These are phyloP conservation scores for Mimumesa dahlbomi DNA, from an alignment of 2,888 invertebrate genomes.

Conservation along the genomic window DNA sequence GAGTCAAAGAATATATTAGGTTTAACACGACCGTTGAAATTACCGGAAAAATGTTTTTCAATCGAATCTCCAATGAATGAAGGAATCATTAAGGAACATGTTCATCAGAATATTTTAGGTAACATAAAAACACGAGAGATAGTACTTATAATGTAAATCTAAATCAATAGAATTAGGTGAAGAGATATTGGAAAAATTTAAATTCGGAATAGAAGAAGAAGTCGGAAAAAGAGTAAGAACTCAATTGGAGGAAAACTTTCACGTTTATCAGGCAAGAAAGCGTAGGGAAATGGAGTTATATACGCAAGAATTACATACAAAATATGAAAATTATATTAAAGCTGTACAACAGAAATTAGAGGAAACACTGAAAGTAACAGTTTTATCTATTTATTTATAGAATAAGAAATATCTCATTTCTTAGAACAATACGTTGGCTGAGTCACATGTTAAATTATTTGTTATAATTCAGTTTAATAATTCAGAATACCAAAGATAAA, in stretches of 20 bases:
- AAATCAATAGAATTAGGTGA: slow-evolving; percentile 58
- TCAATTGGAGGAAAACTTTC: slow-evolving; percentile 57
- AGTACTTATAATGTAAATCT: background rate
- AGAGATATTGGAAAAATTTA: slow-evolving; percentile 44
- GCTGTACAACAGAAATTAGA: slow-evolving; percentile 54
- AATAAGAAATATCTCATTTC: background rate
- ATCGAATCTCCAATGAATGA: slow-evolving; percentile 46
- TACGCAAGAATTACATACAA: slow-evolving; percentile 46
- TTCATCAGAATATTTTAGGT: slow-evolving; percentile 70
- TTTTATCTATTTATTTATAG: slow-evolving; percentile 2
- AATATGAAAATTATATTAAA: slow-evolving; percentile 58
- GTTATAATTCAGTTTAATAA: too few relatives aligned
- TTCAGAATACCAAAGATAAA: too few relatives aligned
- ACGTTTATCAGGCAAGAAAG: slow-evolving; percentile 68
- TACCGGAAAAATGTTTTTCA: slow-evolving; percentile 56
- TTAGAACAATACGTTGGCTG: background rate
- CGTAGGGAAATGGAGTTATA: slow-evolving; percentile 57
- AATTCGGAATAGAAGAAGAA: slow-evolving; percentile 57
- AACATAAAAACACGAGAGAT: slow-evolving; percentile 1
- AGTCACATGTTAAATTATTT: too few relatives aligned
- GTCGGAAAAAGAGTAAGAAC: too few relatives aligned
- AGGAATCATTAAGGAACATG: slow-evolving; percentile 59
- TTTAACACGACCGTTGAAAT: slow-evolving; percentile 53
- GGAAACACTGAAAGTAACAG: slow-evolving; percentile 60
- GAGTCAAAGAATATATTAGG: slow-evolving; percentile 62